These are phyloP conservation scores for Polyommatus icarus DNA, from an alignment of 2,888 invertebrate genomes.

Conservation along the genomic window DNA sequence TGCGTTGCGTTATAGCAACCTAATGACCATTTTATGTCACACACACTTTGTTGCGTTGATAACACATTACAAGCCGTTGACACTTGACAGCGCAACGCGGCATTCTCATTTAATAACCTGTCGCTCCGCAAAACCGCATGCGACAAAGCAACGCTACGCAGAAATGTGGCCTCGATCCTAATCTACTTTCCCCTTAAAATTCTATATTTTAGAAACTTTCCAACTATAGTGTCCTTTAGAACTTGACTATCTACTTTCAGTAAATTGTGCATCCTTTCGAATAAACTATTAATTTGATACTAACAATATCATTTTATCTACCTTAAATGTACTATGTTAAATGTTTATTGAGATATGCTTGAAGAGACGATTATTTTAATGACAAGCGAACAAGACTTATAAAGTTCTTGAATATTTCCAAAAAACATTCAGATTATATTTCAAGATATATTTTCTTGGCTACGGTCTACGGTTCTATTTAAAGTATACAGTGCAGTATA, in stretches of 20 bases:
- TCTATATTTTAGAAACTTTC: background rate
- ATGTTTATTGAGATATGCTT: constrained; percentile 17
- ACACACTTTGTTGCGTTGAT: background rate
- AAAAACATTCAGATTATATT: constrained; percentile 2
- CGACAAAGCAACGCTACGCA: background rate
- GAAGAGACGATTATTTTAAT: background rate
- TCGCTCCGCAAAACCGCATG: background rate
- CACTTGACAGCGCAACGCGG: background rate
- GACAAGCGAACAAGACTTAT: background rate
- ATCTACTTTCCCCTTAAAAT: background rate
- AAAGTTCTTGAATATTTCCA: background rate
- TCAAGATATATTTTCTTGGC: background rate
- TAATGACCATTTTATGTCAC: background rate
- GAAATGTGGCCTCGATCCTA: background rate
- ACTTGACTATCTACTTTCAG: constrained; percentile 9
- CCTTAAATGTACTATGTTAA: background rate
- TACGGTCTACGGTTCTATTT: background rate
- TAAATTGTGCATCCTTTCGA: constrained; percentile 7
- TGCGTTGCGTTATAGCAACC: background rate
- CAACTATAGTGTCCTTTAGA: constrained; percentile 12
- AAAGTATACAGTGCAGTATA: background rate
- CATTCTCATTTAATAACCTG: background rate
- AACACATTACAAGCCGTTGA: background rate
- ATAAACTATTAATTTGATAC: background rate
- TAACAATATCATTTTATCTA: background rate